Conservation (phyloP, 2,888 invertebrate species). For the Heliconius ismenius region DNA sequence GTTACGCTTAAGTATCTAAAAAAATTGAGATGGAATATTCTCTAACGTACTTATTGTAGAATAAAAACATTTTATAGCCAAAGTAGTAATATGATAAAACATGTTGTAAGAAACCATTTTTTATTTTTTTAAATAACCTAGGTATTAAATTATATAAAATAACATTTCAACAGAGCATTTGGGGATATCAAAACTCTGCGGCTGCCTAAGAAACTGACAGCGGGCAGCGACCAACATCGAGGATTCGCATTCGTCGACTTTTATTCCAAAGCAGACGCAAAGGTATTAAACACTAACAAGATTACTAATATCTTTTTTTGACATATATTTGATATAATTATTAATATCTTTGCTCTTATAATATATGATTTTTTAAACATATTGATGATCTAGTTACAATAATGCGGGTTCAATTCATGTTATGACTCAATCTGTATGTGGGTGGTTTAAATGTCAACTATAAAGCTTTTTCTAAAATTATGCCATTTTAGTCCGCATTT, state of each 20-base stretch:
- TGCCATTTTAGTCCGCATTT: slow-evolving; percentile 89
- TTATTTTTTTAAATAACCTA: not conserved
- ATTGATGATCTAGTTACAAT: not conserved
- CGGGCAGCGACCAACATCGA: slow-evolving; percentile 90
- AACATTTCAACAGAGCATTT: slow-evolving; percentile 86
- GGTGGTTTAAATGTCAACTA: not conserved
- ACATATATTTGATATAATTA: not conserved
- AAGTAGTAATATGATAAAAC: too few relatives aligned
- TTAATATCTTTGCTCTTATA: not conserved
- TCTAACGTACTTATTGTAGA: not conserved
- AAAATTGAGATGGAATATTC: not conserved
- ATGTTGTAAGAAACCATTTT: not conserved
- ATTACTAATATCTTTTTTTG: not conserved
- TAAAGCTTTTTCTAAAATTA: not conserved
- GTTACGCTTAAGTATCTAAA: not conserved
- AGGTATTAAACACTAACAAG: slow-evolving; percentile 80
- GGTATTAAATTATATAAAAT: too few relatives aligned
- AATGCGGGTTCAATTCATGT: not conserved
- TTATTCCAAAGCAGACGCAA: slow-evolving; percentile 93
- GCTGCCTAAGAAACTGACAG: slow-evolving; percentile 92
- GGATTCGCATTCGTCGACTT: slow-evolving; percentile 99
- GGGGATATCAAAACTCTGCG: slow-evolving; percentile 95
- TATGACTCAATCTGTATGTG: too few relatives aligned
- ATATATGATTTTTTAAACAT: not conserved
- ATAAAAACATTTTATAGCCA: not conserved